phyloP scores from a whole-genome alignment of 2,888 invertebrate species.

The Polylopha cassiicola region DNA sequence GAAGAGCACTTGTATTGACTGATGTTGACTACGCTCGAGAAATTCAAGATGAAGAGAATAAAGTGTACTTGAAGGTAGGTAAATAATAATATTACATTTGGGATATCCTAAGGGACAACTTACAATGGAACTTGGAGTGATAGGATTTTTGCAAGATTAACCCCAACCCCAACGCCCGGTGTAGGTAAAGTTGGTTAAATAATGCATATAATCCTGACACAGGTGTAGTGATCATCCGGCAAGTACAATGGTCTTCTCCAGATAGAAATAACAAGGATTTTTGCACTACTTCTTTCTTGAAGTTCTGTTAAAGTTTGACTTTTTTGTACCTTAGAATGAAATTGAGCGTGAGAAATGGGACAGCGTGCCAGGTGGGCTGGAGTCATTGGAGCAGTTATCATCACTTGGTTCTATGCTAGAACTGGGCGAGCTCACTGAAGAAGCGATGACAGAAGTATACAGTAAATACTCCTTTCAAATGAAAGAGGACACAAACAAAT shows the following conservation, averaged over 20 bases:
- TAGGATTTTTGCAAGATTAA: too few species aligned
- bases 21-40: conserved; percentile 59
- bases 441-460: conserved; percentile 63
- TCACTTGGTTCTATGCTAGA: conserved; percentile 42
- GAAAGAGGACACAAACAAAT: conserved; percentile 53
- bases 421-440: conserved; percentile 49
- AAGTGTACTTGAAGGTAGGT: conserved; percentile 53
- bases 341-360: conserved; percentile 40
- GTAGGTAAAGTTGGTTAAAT: too few species aligned
- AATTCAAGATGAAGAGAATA: conserved; percentile 48
- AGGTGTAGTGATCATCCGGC: too few species aligned
- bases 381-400: conserved; percentile 59
- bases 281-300: too few species aligned
- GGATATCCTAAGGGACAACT: too few species aligned
- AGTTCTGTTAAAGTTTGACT: too few species aligned
- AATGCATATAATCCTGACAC: too few species aligned
- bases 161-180: too few species aligned
- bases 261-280: too few species aligned
- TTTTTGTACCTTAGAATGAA: conserved; percentile 43
- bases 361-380: conserved; percentile 49
- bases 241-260: too few species aligned
- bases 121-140: too few species aligned
- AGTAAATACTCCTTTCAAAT: conserved; percentile 62
- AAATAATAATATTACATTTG: too few species aligned
- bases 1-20: conserved; percentile 42